These are phyloP conservation scores for Smutsia gigantea DNA, from an alignment of 2,797 vertebrate genomes.

Conservation along the genomic window DNA sequence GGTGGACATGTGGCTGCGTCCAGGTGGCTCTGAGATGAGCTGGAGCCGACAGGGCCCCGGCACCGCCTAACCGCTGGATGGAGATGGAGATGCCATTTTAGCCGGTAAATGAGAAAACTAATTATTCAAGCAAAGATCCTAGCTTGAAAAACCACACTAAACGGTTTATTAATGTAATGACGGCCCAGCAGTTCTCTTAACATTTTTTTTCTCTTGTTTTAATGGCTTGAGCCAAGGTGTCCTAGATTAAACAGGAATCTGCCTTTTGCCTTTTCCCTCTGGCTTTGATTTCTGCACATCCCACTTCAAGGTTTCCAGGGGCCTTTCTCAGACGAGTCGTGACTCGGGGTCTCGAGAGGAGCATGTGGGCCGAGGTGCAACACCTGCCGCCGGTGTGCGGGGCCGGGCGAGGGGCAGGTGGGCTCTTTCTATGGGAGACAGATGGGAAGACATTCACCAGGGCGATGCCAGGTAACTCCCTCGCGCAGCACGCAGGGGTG, in stretches of 20 bases:
- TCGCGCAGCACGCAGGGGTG: too few species aligned
- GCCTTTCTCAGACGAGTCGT: conserved; percentile 8
- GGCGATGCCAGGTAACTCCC: accelerated
- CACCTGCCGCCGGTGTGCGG: background rate
- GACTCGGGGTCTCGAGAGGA: conserved; percentile 38
- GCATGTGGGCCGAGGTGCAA: background rate
- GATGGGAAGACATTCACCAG: background rate
- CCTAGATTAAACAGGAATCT: background rate
- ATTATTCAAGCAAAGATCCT: background rate
- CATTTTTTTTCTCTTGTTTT: background rate
- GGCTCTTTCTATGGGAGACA: background rate
- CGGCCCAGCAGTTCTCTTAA: background rate
- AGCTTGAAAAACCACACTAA: background rate
- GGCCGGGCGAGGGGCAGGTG: background rate
- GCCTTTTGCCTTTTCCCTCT: background rate
- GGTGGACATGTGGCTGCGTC: accelerated
- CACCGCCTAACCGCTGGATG: accelerated
- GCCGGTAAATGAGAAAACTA: background rate
- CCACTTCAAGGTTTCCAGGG: background rate
- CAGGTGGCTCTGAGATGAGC: background rate
- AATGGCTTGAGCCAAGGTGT: background rate
- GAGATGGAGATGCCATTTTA: background rate
- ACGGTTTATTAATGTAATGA: background rate
- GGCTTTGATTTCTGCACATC: background rate
- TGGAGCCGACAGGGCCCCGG: background rate